These are phyloP conservation scores for Saccopteryx bilineata DNA, from an alignment of 2,113 vertebrate species.

Conservation along the genomic window DNA sequence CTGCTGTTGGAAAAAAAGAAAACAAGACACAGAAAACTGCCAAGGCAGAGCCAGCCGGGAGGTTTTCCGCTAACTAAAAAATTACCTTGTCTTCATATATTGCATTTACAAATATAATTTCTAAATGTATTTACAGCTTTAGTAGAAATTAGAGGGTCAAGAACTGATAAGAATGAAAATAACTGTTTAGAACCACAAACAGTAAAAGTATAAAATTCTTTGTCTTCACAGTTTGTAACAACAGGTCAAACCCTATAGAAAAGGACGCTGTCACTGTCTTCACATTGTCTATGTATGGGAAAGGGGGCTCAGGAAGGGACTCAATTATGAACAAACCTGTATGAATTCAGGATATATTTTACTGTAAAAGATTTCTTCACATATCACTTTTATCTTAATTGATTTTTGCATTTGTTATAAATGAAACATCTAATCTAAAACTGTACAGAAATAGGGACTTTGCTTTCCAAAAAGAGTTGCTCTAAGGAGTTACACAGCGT, in stretches of 20 bases:
- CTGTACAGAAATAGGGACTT: conserved; percentile 83
- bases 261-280: conserved; percentile 88
- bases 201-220: conserved; percentile 89
- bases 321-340: conserved; percentile 89
- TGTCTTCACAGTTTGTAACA: conserved; percentile 91
- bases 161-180: conserved; percentile 84
- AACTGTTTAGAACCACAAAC: conserved; percentile 86
- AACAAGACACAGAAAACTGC: conserved; percentile 9
- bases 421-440: conserved; percentile 86
- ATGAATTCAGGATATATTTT: conserved; percentile 83
- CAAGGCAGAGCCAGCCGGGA: conserved; percentile 81
- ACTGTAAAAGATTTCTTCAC: conserved; percentile 87
- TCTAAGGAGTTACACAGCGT: conserved; percentile 77
- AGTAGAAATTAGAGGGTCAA: conserved; percentile 84
- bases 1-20: conserved; percentile 44
- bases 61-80: conserved; percentile 78
- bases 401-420: conserved; percentile 88
- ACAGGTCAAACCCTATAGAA: conserved; percentile 85
- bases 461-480: conserved; percentile 70
- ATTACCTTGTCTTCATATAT: conserved; percentile 76
- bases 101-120: conserved; percentile 88
- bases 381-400: conserved; percentile 79
- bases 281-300: conserved; percentile 89
- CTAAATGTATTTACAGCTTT: conserved; percentile 89
- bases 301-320: conserved; percentile 90